These are phyloP conservation scores for Cyclophora punctaria DNA, from an alignment of 2,888 invertebrate species.

Conservation along the genomic window DNA sequence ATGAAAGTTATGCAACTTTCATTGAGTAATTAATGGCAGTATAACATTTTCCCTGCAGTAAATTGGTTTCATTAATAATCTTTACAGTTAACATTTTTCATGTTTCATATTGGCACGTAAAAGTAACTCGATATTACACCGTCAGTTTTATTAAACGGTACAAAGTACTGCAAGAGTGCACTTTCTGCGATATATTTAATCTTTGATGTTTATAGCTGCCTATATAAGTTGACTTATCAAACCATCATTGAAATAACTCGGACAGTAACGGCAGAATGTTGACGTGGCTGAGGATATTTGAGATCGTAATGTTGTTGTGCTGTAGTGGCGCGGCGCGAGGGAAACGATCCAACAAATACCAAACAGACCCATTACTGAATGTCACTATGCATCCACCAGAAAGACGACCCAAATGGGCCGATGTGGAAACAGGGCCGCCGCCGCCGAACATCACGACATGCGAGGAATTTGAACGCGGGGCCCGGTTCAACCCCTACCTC, in stretches of 20 bases:
- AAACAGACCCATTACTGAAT: too few species aligned
- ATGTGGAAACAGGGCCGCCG: neutral
- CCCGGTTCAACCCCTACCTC: constrained; percentile 43
- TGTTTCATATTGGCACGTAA: too few species aligned
- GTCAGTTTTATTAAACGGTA: neutral
- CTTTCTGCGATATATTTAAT: constrained; percentile 20
- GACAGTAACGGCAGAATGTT: constrained; percentile 46
- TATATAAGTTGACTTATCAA: constrained; percentile 34
- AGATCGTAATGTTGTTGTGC: constrained; percentile 34
- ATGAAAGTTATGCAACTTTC: too few species aligned
- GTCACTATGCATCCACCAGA: too few species aligned
- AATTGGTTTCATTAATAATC: too few species aligned
- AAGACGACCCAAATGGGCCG: too few species aligned
- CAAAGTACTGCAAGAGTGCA: constrained; percentile 2
- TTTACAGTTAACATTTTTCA: too few species aligned
- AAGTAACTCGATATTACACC: too few species aligned
- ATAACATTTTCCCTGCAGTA: too few species aligned
- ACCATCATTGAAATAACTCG: constrained; percentile 39
- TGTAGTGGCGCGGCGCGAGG: constrained; percentile 15
- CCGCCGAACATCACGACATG: constrained; percentile 39
- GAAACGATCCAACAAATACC: constrained; percentile 2
- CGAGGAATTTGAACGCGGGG: constrained; percentile 50
- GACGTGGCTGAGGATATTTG: constrained; percentile 41
- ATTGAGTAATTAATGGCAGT: too few species aligned
- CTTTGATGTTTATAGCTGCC: constrained; percentile 26